phyloP scores from a whole-genome alignment of 2,888 invertebrate genomes.

The Pristionchus arcanus region DNA sequence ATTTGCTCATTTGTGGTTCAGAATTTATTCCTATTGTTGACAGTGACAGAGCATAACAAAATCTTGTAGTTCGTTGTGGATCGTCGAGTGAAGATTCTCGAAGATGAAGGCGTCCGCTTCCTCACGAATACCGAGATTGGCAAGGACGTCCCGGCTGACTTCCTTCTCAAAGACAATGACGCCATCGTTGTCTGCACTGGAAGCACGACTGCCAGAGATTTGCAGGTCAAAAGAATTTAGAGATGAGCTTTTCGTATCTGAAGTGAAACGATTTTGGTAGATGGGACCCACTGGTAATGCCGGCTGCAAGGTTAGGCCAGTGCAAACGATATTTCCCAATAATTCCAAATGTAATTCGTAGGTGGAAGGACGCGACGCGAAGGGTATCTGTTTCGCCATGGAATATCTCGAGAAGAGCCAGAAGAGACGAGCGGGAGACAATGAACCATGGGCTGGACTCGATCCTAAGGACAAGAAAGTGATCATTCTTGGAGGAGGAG shows the following conservation, averaged over 20 bases:
- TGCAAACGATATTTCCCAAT: background rate
- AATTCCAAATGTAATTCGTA: background rate
- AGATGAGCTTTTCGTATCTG: too few relatives aligned
- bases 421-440: constrained; percentile 86
- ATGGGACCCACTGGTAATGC: too few relatives aligned
- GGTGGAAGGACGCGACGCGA: constrained; percentile 86
- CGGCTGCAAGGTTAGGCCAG: background rate
- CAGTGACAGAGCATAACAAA: background rate
- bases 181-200: constrained; percentile 93
- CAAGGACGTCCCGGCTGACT: constrained; percentile 88
- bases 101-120: constrained; percentile 92
- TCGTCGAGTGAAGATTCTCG: constrained; percentile 89
- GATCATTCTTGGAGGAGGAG: constrained; percentile 90
- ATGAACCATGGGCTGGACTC: constrained; percentile 82
- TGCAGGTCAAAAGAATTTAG: constrained; percentile 80
- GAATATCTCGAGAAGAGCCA: constrained; percentile 97
- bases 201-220: constrained; percentile 96
- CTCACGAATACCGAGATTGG: constrained; percentile 93
- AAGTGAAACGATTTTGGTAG: too few relatives aligned
- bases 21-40: too few relatives aligned
- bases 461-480: constrained; percentile 95
- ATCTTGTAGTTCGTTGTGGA: constrained; percentile 84
- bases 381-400: constrained; percentile 97
- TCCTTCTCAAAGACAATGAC: constrained; percentile 85
- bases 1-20: too few relatives aligned